Base-by-base conservation (phyloP, 2,888 invertebrate genomes). In the Asteroscopus sphinx region DNA sequence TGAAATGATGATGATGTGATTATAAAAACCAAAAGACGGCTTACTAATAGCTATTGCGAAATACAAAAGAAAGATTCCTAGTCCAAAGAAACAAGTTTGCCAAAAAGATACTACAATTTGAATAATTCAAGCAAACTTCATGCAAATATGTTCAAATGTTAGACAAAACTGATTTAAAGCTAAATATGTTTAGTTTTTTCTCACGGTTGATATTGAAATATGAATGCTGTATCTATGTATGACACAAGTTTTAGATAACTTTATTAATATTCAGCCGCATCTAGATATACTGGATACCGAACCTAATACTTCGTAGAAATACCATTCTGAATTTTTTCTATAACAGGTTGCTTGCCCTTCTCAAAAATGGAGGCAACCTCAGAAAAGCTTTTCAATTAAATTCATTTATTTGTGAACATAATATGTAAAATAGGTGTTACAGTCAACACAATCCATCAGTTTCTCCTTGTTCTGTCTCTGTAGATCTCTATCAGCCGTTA, bases 101-200 rank as follows among this genome's bases (percentile, higher is more conserved):
- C 3, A 36, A 51, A n/a, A 49, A 45, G 17, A 48, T 36, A 32
- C 49, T 6, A 17, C 25, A 12, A 60, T 36, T 44, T 66, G 12
- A 66, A 64, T 60, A 66, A n/a, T 32, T 16, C 26, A 54, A n/a
- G 61, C 61, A 32, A 48, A 60, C 35, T 11, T 28, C 45, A 54
- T 60, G 67, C 7, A 47, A 64, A 64, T 47, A 26, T 67, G 67
- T 60, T 66, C 37, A 54, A 47, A 25, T 28, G 6, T 8, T 12
- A 28, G 12, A 30, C 52, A 25, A 1, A 21, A n/a, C 17, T 47
- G 39, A 47, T 67, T 53, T 44, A 28, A 9, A 40, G 35, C 0
- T 7, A 15, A 33, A 7, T 26, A 15, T 25, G 12, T 59, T 35
- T 37, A 15, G 33, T 15, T 30, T 25, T 11, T 64, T 59, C 66